phyloP scores from a whole-genome alignment of 2,113 vertebrate genomes.

The Fulmarus glacialis region DNA sequence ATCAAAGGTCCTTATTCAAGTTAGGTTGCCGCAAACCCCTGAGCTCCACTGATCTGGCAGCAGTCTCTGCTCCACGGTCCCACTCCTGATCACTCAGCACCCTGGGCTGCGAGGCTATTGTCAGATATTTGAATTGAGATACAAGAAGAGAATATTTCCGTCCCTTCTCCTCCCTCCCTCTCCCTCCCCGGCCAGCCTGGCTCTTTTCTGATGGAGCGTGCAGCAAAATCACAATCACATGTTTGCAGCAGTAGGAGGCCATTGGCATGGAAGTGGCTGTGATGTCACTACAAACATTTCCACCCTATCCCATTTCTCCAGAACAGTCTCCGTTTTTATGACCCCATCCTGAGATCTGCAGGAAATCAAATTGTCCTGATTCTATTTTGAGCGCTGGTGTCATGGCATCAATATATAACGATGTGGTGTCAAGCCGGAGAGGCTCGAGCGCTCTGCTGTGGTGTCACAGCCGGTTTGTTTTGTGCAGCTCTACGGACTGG shows the following conservation, averaged over 20 bases:
- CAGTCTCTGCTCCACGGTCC: background rate
- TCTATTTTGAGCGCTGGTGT: constrained; percentile 57
- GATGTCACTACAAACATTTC: constrained; percentile 68
- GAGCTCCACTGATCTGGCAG: background rate
- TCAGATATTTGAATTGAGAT: constrained; percentile 44
- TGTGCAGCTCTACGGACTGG: background rate
- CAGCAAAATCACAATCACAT: constrained; percentile 71
- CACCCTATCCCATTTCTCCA: constrained; percentile 60
- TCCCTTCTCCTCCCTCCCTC: constrained; percentile 25
- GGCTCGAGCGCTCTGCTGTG: background rate
- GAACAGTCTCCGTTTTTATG: constrained; percentile 70
- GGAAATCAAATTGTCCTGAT: constrained; percentile 69
- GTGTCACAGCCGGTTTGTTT: background rate
- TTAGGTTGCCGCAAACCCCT: background rate
- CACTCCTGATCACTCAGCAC: background rate
- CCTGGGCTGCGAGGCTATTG: background rate
- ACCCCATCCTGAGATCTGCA: constrained; percentile 66
- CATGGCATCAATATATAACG: constrained; percentile 34
- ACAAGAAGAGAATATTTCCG: constrained; percentile 47
- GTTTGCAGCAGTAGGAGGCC: constrained; percentile 64
- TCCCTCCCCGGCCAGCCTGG: constrained; percentile 35
- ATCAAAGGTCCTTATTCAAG: background rate
- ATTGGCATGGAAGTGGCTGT: constrained; percentile 63
- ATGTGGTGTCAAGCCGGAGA: background rate
- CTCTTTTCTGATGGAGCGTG: constrained; percentile 56